A percentile compares a stretch with the other conserved stretches of the same genome.
phyloP scores from a whole-genome alignment of 2,113 vertebrate species.

The Phoxinus phoxinus region DNA sequence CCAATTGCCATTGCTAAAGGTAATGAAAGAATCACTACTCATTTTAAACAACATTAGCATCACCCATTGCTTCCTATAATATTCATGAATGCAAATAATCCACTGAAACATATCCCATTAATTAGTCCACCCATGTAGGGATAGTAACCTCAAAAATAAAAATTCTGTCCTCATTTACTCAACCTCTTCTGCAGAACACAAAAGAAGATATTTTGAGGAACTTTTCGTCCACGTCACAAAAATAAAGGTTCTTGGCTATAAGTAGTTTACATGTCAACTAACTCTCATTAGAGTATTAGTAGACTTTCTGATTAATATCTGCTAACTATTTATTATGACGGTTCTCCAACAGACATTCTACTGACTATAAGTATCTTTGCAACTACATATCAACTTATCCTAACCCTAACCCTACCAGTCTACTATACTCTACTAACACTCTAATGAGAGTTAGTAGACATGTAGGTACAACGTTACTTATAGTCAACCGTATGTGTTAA shows the following conservation, averaged over 20 bases:
- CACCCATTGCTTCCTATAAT: background rate
- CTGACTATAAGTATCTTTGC: too few species aligned
- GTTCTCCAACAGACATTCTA: too few species aligned
- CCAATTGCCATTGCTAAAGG: background rate
- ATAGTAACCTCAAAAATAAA: background rate
- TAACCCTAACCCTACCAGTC: too few species aligned
- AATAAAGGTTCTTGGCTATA: background rate
- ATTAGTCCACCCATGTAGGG: background rate
- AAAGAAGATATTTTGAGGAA: background rate
- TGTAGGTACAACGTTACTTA: too few species aligned
- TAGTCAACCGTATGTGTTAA: too few species aligned
- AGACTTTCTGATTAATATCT: too few species aligned
- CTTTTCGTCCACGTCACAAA: background rate
- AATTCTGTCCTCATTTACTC: background rate
- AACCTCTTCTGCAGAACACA: background rate
- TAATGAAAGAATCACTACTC: background rate
- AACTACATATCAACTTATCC: too few species aligned
- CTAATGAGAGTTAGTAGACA: too few species aligned
- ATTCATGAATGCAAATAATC: background rate
- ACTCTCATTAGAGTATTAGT: too few species aligned
- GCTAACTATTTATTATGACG: too few species aligned
- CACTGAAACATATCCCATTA: background rate
- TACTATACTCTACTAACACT: too few species aligned
- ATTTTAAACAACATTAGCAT: constrained; percentile 5
- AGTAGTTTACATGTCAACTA: too few species aligned